Evolutionary conservation across 2,113 vertebrate genomes (phyloP).

Genomic region (Stegastes partitus): DNA sequence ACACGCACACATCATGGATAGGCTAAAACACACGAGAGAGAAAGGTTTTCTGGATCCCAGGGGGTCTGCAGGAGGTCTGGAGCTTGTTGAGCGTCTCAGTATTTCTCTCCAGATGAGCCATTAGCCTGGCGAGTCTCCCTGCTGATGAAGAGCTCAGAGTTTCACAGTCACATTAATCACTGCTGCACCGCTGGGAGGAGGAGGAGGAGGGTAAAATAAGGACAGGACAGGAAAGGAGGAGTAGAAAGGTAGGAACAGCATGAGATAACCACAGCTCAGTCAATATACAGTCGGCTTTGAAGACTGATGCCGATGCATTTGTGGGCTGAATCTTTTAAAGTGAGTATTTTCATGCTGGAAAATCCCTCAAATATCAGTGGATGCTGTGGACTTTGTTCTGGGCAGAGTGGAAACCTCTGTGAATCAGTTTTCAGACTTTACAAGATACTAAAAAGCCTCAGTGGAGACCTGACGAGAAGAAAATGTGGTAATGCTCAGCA

Average conservation of each 20-base stretch:
- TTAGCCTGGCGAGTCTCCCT: conserved; percentile 55
- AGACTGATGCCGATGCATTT: conserved; percentile 3
- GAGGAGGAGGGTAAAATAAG: conserved; percentile 27
- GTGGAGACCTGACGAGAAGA: not conserved
- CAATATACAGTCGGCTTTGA: conserved; percentile 8
- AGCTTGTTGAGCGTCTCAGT: conserved; percentile 57
- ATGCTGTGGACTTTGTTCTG: not conserved
- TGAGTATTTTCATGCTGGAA: not conserved
- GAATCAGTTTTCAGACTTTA: not conserved
- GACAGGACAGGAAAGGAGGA: conserved; percentile 24
- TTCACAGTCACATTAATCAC: conserved; percentile 75
- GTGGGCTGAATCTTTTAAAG: not conserved
- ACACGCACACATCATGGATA: not conserved
- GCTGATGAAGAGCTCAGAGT: conserved; percentile 72
- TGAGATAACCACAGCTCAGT: conserved; percentile 19
- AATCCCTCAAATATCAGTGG: not conserved
- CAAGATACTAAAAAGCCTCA: not conserved
- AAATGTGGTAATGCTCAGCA: not conserved
- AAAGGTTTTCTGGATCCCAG: conserved; percentile 13
- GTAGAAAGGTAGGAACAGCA: conserved; percentile 18
- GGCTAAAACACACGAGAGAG: conserved; percentile 21
- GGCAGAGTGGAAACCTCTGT: not conserved
- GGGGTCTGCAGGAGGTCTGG: conserved; percentile 33
- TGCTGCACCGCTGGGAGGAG: conserved; percentile 37
- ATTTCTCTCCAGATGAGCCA: conserved; percentile 73